Evolutionary conservation across 2,113 vertebrate genomes (phyloP).

Genomic region (Stigmatopora argus): DNA sequence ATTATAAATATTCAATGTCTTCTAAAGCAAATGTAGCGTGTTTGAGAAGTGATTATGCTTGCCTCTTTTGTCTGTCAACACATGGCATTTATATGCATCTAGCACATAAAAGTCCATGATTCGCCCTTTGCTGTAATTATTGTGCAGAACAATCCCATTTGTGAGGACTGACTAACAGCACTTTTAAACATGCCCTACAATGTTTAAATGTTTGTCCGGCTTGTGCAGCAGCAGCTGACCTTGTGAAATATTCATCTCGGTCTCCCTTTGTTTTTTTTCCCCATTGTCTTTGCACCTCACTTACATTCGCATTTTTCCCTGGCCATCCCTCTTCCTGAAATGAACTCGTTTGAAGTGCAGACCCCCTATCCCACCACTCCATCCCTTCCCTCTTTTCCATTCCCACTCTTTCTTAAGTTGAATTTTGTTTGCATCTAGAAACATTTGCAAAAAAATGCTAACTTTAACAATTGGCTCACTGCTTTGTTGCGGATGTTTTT

Average conservation of each 20-base stretch:
- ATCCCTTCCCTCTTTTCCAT: slow-evolving; percentile 8
- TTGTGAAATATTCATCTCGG: slow-evolving; percentile 61
- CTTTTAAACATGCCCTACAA: slow-evolving; percentile 33
- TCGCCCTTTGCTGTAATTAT: slow-evolving; percentile 8
- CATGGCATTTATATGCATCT: not conserved
- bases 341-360: slow-evolving; percentile 65
- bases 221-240: slow-evolving; percentile 52
- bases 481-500: slow-evolving; percentile 35
- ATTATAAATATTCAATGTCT: slow-evolving; percentile 20
- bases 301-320: slow-evolving; percentile 36
- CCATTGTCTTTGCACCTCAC: slow-evolving; percentile 40
- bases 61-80: slow-evolving; percentile 12
- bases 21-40: slow-evolving; percentile 5
- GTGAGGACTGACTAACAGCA: slow-evolving; percentile 32
- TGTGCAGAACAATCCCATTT: slow-evolving; percentile 23
- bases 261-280: slow-evolving; percentile 35
- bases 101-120: slow-evolving; percentile 8
- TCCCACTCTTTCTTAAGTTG: slow-evolving; percentile 8
- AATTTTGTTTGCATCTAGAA: slow-evolving; percentile 31
- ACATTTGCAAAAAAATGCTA: slow-evolving; percentile 25
- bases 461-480: slow-evolving; percentile 22
- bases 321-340: slow-evolving; percentile 55
- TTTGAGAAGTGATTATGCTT: slow-evolving; percentile 15
- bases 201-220: slow-evolving; percentile 44
- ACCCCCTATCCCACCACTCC: slow-evolving; percentile 58